phyloP scores from a whole-genome alignment of 2,797 vertebrate species.

The Enteromius fasciolatus region DNA sequence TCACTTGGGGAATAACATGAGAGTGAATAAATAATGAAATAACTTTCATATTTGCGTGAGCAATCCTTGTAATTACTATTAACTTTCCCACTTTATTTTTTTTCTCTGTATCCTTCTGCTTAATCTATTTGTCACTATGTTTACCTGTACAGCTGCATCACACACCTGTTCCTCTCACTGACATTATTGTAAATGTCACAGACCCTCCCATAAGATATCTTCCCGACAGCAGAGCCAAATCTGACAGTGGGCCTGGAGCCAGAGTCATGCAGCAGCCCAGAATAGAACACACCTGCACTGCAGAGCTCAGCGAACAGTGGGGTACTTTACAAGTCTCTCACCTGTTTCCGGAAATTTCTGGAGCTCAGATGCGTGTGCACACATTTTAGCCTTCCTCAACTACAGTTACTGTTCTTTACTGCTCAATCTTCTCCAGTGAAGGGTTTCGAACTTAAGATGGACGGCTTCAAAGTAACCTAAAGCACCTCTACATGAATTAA shows the following conservation, averaged over 20 bases:
- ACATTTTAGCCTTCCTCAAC: background rate
- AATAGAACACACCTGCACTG: slow-evolving; percentile 45
- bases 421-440: background rate
- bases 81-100: background rate
- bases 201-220: slow-evolving; percentile 8
- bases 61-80: background rate
- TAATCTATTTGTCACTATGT: background rate
- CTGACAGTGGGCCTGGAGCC: slow-evolving; percentile 25
- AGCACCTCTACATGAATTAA: background rate
- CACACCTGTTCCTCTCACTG: slow-evolving; percentile 29
- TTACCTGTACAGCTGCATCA: slow-evolving; percentile 30
- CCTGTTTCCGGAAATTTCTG: background rate
- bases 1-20: background rate
- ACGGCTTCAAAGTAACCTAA: background rate
- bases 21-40: background rate
- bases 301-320: slow-evolving; percentile 13
- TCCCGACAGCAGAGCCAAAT: slow-evolving; percentile 19
- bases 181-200: slow-evolving; percentile 39
- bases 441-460: background rate
- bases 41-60: background rate
- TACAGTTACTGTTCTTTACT: background rate
- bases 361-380: background rate
- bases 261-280: slow-evolving; percentile 26
- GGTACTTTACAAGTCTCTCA: slow-evolving; percentile 24
- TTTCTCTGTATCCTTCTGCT: background rate